Evolutionary conservation across 2,797 vertebrate genomes (phyloP).

Genomic region (Hydrophis major): DNA sequence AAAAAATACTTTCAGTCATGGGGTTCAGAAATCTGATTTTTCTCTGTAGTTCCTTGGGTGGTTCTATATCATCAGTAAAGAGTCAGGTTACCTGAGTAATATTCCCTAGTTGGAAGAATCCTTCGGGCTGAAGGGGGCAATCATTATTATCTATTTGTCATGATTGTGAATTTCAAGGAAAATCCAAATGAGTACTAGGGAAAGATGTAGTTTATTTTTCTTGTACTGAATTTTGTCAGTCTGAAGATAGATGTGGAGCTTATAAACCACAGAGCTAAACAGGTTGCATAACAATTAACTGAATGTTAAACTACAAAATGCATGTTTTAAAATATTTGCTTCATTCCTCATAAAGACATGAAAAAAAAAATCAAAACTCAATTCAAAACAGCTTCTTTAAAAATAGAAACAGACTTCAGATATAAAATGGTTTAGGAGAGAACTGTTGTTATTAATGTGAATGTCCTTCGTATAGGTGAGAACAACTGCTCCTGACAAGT

Average conservation of each 20-base stretch:
- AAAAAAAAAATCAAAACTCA: background rate
- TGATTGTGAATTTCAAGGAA: background rate
- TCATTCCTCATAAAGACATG: background rate
- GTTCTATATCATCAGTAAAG: background rate
- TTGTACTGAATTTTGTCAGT: background rate
- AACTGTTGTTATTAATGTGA: background rate
- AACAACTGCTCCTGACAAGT: slow-evolving; percentile 97
- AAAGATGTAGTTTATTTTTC: background rate
- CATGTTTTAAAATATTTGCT: background rate
- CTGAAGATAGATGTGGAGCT: background rate
- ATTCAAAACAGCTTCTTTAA: background rate
- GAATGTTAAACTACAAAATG: background rate
- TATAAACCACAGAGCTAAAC: background rate
- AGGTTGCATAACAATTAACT: background rate
- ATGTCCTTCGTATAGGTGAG: slow-evolving; percentile 78
- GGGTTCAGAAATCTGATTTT: background rate
- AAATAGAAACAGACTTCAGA: background rate
- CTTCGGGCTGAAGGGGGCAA: background rate
- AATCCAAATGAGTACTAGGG: background rate
- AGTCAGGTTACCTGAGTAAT: background rate
- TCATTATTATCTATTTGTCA: background rate
- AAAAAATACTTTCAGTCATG: background rate
- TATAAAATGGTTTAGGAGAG: background rate
- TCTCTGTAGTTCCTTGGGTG: background rate
- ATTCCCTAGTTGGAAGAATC: background rate